Conservation (phyloP, 2,888 invertebrate genomes). For the Xestoiulus laeticollis region DNA sequence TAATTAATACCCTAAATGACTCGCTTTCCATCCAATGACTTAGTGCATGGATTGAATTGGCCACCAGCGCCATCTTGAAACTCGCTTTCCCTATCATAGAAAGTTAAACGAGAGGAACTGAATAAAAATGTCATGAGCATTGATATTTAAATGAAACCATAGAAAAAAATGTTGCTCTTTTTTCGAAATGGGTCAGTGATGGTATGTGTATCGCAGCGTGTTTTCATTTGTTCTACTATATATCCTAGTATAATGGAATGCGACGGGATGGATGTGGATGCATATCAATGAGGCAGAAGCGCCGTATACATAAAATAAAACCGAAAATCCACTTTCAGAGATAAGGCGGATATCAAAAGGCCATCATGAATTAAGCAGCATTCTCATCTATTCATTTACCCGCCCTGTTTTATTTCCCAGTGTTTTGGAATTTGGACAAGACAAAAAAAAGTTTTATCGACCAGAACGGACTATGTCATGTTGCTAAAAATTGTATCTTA, state of each 20-base stretch:
- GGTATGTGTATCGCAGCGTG: slow-evolving; percentile 9
- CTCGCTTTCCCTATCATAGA: not conserved
- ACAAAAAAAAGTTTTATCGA: not conserved
- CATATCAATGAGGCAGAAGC: not conserved
- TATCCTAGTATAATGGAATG: not conserved
- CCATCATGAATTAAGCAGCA: not conserved
- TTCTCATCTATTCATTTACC: not conserved
- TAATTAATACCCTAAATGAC: too few relatives aligned
- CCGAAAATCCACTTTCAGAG: not conserved
- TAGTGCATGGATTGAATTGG: too few relatives aligned
- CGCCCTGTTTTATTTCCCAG: not conserved
- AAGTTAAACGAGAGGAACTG: not conserved
- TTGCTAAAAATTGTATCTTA: too few relatives aligned
- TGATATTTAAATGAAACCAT: not conserved
- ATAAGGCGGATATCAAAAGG: not conserved
- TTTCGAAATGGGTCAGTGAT: slow-evolving; percentile 7
- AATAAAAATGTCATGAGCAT: not conserved
- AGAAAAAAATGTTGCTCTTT: not conserved
- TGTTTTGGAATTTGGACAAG: not conserved
- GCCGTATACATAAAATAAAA: not conserved
- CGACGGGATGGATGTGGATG: too few relatives aligned
- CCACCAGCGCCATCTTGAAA: not conserved
- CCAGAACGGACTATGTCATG: too few relatives aligned
- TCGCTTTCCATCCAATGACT: too few relatives aligned
- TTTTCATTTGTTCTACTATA: not conserved